These are phyloP conservation scores for Osmoderma eremita DNA, from an alignment of 2,888 invertebrate genomes.

Conservation along the genomic window DNA sequence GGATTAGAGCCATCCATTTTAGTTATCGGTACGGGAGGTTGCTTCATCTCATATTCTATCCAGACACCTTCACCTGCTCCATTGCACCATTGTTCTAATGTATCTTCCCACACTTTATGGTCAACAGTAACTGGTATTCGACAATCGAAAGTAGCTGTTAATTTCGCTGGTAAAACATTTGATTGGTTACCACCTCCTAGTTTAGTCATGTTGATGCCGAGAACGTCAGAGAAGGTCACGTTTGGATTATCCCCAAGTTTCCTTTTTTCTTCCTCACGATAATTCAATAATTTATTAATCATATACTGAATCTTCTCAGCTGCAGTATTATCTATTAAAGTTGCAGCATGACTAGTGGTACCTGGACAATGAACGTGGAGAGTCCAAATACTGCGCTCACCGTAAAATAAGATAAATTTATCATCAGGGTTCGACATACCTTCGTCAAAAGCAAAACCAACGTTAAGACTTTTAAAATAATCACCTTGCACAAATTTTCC, in stretches of 20 bases:
- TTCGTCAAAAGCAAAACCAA: constrained; percentile 89
- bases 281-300: constrained; percentile 78
- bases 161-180: constrained; percentile 87
- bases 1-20: constrained; percentile 66
- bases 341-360: constrained; percentile 88
- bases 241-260: constrained; percentile 73
- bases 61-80: constrained; percentile 71
- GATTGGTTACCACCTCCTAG: constrained; percentile 78
- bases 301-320: constrained; percentile 82
- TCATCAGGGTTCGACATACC: constrained; percentile 79
- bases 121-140: constrained; percentile 47
- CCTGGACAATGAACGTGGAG: constrained; percentile 81
- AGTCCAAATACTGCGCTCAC: constrained; percentile 85
- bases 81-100: constrained; percentile 61
- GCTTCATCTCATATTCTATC: constrained; percentile 67
- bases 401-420: constrained; percentile 75
- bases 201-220: constrained; percentile 85
- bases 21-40: constrained; percentile 64
- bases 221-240: constrained; percentile 84
- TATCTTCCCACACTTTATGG: constrained; percentile 67
- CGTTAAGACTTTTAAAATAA: constrained; percentile 79
- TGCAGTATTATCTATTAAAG: constrained; percentile 82
- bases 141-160: constrained; percentile 61
- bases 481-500: constrained; percentile 75
- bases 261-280: constrained; percentile 73